phyloP scores from a whole-genome alignment of 1,140 invertebrate genomes.

The Lasaia peninsularis region DNA sequence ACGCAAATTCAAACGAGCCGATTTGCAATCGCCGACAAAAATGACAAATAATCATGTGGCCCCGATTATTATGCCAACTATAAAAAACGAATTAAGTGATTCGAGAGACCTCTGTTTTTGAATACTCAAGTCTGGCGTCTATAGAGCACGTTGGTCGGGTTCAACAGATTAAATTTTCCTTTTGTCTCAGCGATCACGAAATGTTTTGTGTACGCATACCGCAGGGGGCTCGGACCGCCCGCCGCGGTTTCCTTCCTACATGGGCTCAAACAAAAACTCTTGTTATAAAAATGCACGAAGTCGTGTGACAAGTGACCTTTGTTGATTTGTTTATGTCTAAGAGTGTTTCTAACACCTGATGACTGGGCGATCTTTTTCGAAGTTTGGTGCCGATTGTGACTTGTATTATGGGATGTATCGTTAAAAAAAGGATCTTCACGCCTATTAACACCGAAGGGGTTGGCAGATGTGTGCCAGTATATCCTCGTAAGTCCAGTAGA shows the following conservation, averaged over 20 bases:
- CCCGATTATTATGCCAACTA: slow-evolving; percentile 7
- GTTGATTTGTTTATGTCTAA: slow-evolving; percentile 66
- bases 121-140: slow-evolving; percentile 10
- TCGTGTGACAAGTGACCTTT: slow-evolving; percentile 71
- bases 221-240: slow-evolving; percentile 59
- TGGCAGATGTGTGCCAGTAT: too few species aligned
- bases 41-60: slow-evolving; percentile 10
- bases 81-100: slow-evolving; percentile 17
- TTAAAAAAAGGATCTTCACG: too few species aligned
- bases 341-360: slow-evolving; percentile 53
- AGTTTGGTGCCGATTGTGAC: slow-evolving; percentile 1
- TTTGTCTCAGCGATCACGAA: slow-evolving; percentile 75
- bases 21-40: neutral
- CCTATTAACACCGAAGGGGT: too few species aligned
- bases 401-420: too few species aligned
- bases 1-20: neutral
- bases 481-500: too few species aligned
- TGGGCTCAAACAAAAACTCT: slow-evolving; percentile 64
- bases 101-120: slow-evolving; percentile 8
- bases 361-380: slow-evolving; percentile 48
- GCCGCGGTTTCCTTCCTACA: slow-evolving; percentile 69
- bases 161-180: slow-evolving; percentile 41
- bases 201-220: slow-evolving; percentile 66
- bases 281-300: slow-evolving; percentile 66
- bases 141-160: neutral